Conservation (phyloP, 2,797 vertebrate species). For the Nannoperca obscura region DNA sequence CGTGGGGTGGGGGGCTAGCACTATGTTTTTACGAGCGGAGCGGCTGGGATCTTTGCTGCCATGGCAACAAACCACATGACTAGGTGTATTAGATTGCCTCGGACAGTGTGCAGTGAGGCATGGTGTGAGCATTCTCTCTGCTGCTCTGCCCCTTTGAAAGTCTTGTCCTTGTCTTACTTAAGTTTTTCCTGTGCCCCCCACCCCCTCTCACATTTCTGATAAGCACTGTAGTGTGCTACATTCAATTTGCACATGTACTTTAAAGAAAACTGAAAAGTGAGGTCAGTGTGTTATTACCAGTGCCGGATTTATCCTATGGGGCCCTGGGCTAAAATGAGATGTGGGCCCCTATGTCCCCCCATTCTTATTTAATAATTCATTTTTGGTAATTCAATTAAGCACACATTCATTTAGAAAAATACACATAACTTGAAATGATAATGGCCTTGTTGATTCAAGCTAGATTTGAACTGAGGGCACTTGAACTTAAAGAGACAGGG, state of each 20-base stretch:
- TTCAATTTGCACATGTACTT: slow-evolving; percentile 38
- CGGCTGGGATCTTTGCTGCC: slow-evolving; percentile 93
- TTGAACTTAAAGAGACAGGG: no score
- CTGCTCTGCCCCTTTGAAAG: slow-evolving; percentile 80
- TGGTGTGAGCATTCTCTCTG: slow-evolving; percentile 85
- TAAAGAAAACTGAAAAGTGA: slow-evolving; percentile 16
- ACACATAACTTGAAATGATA: not conserved
- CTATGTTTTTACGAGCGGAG: slow-evolving; percentile 90
- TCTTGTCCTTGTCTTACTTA: slow-evolving; percentile 76
- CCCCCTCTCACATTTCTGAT: slow-evolving; percentile 27
- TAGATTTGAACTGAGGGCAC: not conserved
- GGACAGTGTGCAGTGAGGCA: slow-evolving; percentile 87
- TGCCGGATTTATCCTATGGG: slow-evolving; percentile 13
- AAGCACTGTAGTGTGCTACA: slow-evolving; percentile 23
- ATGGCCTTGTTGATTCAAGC: not conserved
- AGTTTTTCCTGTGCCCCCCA: slow-evolving; percentile 41
- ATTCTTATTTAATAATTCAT: not conserved
- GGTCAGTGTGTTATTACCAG: slow-evolving; percentile 25
- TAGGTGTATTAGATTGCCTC: slow-evolving; percentile 96
- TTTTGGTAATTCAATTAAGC: not conserved
- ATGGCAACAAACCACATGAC: slow-evolving; percentile 98
- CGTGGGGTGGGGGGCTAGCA: slow-evolving; percentile 54
- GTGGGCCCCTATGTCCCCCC: not conserved
- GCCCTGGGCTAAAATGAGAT: slow-evolving; percentile 20
- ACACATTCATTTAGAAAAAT: not conserved